Evolutionary conservation across 2,113 vertebrate species (phyloP).

Genomic region (Empidonax alnorum): DNA sequence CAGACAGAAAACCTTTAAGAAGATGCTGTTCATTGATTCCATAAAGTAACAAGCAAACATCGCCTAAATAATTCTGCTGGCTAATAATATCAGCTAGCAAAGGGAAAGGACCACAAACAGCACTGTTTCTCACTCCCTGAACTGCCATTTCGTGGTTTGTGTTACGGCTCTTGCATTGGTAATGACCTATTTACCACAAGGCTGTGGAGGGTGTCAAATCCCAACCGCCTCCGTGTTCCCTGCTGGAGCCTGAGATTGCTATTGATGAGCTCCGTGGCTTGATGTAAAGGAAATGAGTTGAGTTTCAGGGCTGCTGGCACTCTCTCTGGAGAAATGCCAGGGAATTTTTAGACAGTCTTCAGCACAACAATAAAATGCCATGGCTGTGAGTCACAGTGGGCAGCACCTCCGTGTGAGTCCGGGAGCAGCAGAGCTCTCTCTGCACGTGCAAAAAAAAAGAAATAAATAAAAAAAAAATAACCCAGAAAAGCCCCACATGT

Average conservation of each 20-base stretch:
- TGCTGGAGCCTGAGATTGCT: not conserved
- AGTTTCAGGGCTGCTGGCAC: conserved; percentile 7
- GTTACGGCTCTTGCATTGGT: not conserved
- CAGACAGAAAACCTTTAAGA: not conserved
- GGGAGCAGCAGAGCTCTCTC: not conserved
- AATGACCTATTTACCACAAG: conserved; percentile 26
- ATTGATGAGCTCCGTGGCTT: not conserved
- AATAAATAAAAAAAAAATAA: not conserved
- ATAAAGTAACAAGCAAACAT: not conserved
- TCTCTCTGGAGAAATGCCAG: not conserved
- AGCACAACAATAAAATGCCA: not conserved
- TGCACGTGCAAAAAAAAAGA: not conserved
- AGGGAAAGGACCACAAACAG: not conserved
- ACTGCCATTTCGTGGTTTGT: not conserved
- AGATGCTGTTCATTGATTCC: not conserved
- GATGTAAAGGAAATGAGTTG: conserved; percentile 1
- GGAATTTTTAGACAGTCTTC: conserved; percentile 11
- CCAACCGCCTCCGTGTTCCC: not conserved
- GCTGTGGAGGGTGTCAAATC: not conserved
- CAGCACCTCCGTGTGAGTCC: not conserved
- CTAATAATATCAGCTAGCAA: not conserved
- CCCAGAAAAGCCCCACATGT: rapidly evolving
- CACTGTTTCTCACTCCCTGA: not conserved
- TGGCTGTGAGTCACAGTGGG: not conserved
- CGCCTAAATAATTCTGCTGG: not conserved